Evolutionary conservation across 2,888 invertebrate genomes (phyloP), one percentile per base, ranked within the genome.

Genomic region (Eupithecia exiguata): DNA sequence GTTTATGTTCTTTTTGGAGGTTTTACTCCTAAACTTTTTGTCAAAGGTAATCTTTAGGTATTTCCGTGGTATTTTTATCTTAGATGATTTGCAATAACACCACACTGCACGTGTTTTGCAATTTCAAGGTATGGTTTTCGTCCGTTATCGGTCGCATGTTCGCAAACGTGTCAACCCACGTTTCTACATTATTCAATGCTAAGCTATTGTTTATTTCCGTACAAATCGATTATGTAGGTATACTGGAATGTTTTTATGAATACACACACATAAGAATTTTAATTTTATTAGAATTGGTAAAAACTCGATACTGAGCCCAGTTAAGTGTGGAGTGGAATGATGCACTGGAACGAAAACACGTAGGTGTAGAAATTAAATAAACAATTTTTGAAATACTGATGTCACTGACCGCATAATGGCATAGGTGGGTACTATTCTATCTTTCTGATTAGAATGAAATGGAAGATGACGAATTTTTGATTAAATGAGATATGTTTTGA

Each of bases 151-250:
- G 40, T 14, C 65, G 25, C 70, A 38, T 71, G 75, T 70, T 66
- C n/a, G 14, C 10, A 65, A 68, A 73, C 75, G 72, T 69, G 70
- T 35, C 36, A 10, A n/a, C 53, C 16, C 69, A 68, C 72, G 43
- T 72, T 72, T 40, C 36, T 14, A 36, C 69, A 40, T 66, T 12
- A 21, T n/a, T 25, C 40, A 66, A 21, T 21, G 65, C 40, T 63
- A 21, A 58, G 65, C 65, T 25, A 68, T 69, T 35, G 66, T 65
- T 49, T 53, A 63, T 62, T 67, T 67, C 30, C 40, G 63, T 66
- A 9, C n/a, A 38, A 72, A 75, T 75, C 75, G 72, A 75, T 75
- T 72, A 72, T 49, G n/a, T 49, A 2, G n/a, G 49, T 49, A n/a
- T 40, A 21, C 36, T 67, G 53, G 72, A 72, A 65, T 72, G 21